A percentile compares a stretch with the other conserved stretches of the same genome.
phyloP scores from a whole-genome alignment of 2,113 vertebrate genomes.

The Oncorhynchus gorbuscha region DNA sequence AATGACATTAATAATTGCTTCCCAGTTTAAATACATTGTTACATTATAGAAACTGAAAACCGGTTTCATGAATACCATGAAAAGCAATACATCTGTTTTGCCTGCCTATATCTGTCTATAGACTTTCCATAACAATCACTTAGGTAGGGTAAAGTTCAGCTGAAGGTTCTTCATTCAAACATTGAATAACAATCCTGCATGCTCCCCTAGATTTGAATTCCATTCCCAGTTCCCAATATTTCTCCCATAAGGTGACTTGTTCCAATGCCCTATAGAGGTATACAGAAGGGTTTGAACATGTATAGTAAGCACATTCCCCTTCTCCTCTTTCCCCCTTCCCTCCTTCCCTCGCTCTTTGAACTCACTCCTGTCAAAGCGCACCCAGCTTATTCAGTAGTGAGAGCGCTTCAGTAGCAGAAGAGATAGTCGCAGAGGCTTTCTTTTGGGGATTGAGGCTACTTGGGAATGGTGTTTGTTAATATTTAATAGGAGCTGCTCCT shows the following conservation, averaged over 20 bases:
- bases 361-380: constrained; percentile 58
- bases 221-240: constrained; percentile 50
- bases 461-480: constrained; percentile 75
- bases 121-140: constrained; percentile 53
- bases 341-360: constrained; percentile 64
- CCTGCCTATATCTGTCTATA: background rate
- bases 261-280: constrained; percentile 56
- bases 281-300: constrained; percentile 59
- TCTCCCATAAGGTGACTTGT: constrained; percentile 50
- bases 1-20: constrained; percentile 46
- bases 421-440: constrained; percentile 36
- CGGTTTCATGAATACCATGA: background rate
- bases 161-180: constrained; percentile 55
- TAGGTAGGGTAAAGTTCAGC: constrained; percentile 49
- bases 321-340: constrained; percentile 9
- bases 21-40: constrained; percentile 15
- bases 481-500: constrained; percentile 75
- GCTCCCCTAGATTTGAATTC: constrained; percentile 63
- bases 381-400: constrained; percentile 66
- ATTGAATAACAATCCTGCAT: constrained; percentile 44
- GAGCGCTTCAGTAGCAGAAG: constrained; percentile 57
- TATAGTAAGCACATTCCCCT: constrained; percentile 56
- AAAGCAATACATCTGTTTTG: background rate
- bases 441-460: constrained; percentile 67
- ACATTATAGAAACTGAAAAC: background rate